Base-by-base conservation (phyloP, 2,888 invertebrate species). In the Rhabditoides inermis region DNA sequence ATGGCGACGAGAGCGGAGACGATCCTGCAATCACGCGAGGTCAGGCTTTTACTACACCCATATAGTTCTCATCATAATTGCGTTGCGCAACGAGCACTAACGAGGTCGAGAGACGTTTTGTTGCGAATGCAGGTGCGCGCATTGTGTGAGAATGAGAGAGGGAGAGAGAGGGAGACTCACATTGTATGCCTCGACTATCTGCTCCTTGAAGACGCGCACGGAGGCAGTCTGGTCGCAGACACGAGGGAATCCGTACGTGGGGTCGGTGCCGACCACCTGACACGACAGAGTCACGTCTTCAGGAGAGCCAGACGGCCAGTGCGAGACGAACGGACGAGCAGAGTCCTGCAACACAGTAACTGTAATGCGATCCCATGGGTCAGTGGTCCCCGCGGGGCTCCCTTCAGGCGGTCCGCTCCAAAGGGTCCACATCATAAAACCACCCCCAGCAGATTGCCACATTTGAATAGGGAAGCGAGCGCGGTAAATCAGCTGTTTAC, bases 201-300 rank as follows among this genome's bases (percentile, higher is more conserved):
- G 41, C 35, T 51, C 46, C 42, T 65, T 55, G 50, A 62, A 58
- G 23, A 65, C 46, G 18, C 56, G 61, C 42, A 55, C 55, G 28
- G 59, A 53, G 44, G 56, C 57, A 2, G 69, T 64, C 47, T 64
- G 64, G 42, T 72, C 60, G 60, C 60, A 65, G 23, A 65, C 61
- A 28, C 72, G 56, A 12, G 71, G 66, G 53, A 72, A 72, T 15
- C 66, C 66, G 48, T 70, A 72, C 6, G 68, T 65, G 15, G 67
- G 65, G 46, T 72, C 72, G 40, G 59, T 61, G 35, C 71, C 71
- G 23, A 64, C 61, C 37, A 69, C 67, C 46, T 65, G 62, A 22
- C 66, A 66, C 1, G 60, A 57, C 7, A 69, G 42, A 7, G 56
- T 51, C 3, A 69, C 56, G 32, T 65, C 64, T 47, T 69, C 63